These are phyloP conservation scores for Sebastes itinus DNA, from an alignment of 2,797 vertebrate genomes.

Conservation along the genomic window DNA sequence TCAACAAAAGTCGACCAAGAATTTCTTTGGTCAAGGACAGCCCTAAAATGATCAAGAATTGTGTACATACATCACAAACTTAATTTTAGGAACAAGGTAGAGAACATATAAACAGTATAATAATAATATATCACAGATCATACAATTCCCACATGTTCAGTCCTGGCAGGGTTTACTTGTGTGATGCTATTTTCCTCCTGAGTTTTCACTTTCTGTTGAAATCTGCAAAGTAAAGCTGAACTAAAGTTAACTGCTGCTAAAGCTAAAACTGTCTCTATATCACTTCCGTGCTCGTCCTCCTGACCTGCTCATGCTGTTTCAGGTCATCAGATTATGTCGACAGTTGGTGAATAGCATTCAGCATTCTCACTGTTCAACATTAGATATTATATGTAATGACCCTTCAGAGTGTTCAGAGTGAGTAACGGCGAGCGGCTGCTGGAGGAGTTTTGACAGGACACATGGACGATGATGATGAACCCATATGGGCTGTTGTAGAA, in stretches of 20 bases:
- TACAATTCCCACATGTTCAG: neutral
- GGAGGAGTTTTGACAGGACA: slow-evolving; percentile 22
- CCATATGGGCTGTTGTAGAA: slow-evolving; percentile 15
- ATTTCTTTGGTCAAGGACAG: too few relatives aligned
- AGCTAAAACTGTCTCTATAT: neutral
- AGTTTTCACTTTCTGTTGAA: neutral
- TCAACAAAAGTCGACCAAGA: too few relatives aligned
- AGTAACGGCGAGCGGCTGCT: slow-evolving; percentile 1
- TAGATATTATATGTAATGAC: neutral
- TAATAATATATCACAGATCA: neutral
- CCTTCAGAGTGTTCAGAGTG: neutral
- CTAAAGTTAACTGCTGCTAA: neutral
- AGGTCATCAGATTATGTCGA: neutral
- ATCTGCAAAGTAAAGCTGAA: neutral
- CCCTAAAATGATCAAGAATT: neutral
- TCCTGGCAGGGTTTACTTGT: neutral
- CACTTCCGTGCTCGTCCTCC: neutral
- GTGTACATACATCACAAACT: neutral
- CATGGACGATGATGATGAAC: slow-evolving; percentile 1
- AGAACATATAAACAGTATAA: neutral
- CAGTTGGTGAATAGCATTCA: neutral
- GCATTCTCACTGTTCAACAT: neutral
- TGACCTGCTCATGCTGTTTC: neutral
- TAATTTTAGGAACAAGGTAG: neutral
- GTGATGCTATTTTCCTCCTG: neutral